Base-by-base conservation (phyloP, 2,797 vertebrate species). In the Phalloptychus januarius region DNA sequence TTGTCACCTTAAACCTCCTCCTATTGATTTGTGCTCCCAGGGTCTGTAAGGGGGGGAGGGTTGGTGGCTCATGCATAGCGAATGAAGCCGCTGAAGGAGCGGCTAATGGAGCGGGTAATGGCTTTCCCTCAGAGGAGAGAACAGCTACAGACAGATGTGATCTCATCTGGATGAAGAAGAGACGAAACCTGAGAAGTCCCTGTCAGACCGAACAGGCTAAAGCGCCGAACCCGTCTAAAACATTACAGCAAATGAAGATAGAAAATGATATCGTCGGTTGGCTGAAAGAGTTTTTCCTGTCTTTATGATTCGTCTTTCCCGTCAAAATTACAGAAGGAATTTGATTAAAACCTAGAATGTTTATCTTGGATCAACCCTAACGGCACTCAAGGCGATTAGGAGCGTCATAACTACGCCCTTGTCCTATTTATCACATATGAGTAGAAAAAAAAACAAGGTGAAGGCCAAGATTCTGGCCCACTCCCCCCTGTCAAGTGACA, bases 41-140 rank as follows among this genome's bases (percentile, higher is more conserved):
- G 7, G 18, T 54, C 54, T 63, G 23, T 28, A 18, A 23, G 28
- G 16, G 78, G 42, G 78, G 54, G 58, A 23, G 71, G 45, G 78
- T 23, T 20, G 5, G 2, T 0, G 11, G 31, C 58, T 85, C 78
- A 87, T 87, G 76, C 74, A 86, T 81, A 83, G 40, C 75, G 78
- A 75, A 84, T 87, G 76, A 78, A 78, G 75, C 56, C 20, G 52
- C 79, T 42, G 71, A 89, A 80, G 87, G 48, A 76, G 54, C 61
- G 38, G 54, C 80, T 80, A 84, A 87, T 83, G 83, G 58, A 79
- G 79, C 46, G 42, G 74, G 65, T 83, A 85, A 87, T 86, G 78
- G 72, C 45, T 74, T 81, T 79, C 31, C 36, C 78, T 72, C 77
- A 11, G 61, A 74, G 52, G 56, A 78, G 38, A n/a, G 72, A 73